Conservation (phyloP, 2,888 invertebrate species). For the Aphelenchoides bicaudatus region DNA sequence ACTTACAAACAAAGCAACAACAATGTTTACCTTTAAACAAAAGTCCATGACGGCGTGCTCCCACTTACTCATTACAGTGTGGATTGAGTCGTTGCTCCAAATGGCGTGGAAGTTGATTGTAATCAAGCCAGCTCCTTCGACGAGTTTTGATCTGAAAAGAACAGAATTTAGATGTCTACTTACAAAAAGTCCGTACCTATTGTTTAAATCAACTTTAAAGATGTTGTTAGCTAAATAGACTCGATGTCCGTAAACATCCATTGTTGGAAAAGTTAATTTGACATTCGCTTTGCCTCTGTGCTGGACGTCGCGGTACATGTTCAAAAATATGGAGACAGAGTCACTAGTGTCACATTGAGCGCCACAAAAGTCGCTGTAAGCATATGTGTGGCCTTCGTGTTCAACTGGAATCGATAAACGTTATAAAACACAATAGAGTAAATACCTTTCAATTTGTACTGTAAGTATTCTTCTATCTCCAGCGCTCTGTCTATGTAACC, state of each 20-base stretch:
- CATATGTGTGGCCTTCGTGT: slow-evolving; percentile 43
- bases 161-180: neutral
- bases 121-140: slow-evolving; percentile 50
- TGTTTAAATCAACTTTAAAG: slow-evolving; percentile 52
- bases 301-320: slow-evolving; percentile 56
- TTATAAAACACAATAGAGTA: neutral
- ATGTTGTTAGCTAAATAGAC: slow-evolving; percentile 60
- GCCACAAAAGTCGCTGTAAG: slow-evolving; percentile 59
- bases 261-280: slow-evolving; percentile 58
- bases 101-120: slow-evolving; percentile 60
- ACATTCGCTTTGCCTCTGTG: slow-evolving; percentile 47
- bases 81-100: slow-evolving; percentile 48
- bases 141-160: slow-evolving; percentile 45
- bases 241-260: slow-evolving; percentile 59
- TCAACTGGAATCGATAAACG: slow-evolving; percentile 25
- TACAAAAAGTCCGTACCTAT: slow-evolving; percentile 37
- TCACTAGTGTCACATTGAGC: slow-evolving; percentile 60
- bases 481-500: slow-evolving; percentile 57
- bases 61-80: slow-evolving; percentile 56
- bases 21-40: too few relatives aligned
- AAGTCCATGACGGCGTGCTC: slow-evolving; percentile 55
- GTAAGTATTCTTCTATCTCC: slow-evolving; percentile 57
- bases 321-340: slow-evolving; percentile 56
- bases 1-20: too few relatives aligned
- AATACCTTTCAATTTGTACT: slow-evolving; percentile 50